Percentiles rank a stretch among this genome's conserved stretches.
Evolutionary conservation across 2,113 vertebrate genomes (phyloP).

Genomic region (Emydocephalus ijimae): DNA sequence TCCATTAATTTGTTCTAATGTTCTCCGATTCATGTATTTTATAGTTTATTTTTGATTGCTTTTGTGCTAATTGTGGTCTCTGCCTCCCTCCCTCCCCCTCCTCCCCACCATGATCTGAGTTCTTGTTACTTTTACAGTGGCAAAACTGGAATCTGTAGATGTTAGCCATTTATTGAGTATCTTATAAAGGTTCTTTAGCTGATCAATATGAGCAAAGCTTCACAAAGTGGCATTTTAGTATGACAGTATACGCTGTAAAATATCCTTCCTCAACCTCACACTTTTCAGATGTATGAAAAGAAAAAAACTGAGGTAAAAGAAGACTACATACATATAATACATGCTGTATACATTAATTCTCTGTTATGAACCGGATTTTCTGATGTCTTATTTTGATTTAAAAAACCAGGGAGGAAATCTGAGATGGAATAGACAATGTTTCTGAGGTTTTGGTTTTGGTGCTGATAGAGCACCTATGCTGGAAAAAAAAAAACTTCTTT

Average conservation of each 20-base stretch:
- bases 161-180: neutral
- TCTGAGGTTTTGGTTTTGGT: neutral
- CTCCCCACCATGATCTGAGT: neutral
- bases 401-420: neutral
- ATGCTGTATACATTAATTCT: neutral
- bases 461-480: neutral
- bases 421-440: neutral
- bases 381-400: neutral
- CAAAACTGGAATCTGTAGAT: neutral
- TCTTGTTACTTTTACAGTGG: neutral
- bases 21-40: conserved; percentile 43
- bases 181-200: neutral
- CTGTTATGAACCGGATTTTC: neutral
- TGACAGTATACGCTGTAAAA: neutral
- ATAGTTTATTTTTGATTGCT: conserved; percentile 35
- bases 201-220: neutral
- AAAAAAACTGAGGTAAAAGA: neutral
- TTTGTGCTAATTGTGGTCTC: conserved; percentile 20
- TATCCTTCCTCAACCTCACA: neutral
- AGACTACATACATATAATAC: neutral
- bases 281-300: neutral
- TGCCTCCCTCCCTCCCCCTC: neutral
- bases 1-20: conserved; percentile 34
- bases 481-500: neutral
- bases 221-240: neutral